Conservation (phyloP, 2,113 vertebrate species). For the Nannobrachium achirus region DNA sequence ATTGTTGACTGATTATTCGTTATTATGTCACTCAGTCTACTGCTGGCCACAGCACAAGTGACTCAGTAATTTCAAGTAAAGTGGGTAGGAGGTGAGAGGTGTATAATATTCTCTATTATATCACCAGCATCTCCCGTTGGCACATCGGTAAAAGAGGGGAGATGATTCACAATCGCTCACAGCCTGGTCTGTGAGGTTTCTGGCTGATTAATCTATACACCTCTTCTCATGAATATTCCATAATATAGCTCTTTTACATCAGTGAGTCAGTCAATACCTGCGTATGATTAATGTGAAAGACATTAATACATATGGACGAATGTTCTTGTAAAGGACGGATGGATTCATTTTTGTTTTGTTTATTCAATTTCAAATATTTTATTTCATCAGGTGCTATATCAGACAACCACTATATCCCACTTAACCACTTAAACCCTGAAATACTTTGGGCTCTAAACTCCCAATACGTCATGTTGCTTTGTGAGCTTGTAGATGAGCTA, state of each 20-base stretch:
- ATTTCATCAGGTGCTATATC: no score
- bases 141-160: constrained; percentile 9
- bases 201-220: constrained; percentile 18
- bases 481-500: no score
- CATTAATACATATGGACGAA: no score
- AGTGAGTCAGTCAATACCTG: no score
- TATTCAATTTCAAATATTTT: no score
- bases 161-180: constrained; percentile 49
- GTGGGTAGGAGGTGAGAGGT: constrained; percentile 27
- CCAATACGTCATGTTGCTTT: no score
- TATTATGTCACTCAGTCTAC: constrained; percentile 15
- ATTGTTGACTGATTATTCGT: constrained; percentile 35
- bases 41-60: constrained; percentile 2
- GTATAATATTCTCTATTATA: constrained; percentile 17
- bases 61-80: constrained; percentile 26
- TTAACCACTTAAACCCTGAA: background rate
- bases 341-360: no score
- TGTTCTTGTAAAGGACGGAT: no score
- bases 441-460: no score
- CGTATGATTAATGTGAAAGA: no score
- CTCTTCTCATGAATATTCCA: constrained; percentile 13
- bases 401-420: background rate
- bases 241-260: background rate
- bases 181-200: constrained; percentile 9
- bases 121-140: background rate